phyloP scores from a whole-genome alignment of 2,113 vertebrate genomes.

The Casuarius casuarius region DNA sequence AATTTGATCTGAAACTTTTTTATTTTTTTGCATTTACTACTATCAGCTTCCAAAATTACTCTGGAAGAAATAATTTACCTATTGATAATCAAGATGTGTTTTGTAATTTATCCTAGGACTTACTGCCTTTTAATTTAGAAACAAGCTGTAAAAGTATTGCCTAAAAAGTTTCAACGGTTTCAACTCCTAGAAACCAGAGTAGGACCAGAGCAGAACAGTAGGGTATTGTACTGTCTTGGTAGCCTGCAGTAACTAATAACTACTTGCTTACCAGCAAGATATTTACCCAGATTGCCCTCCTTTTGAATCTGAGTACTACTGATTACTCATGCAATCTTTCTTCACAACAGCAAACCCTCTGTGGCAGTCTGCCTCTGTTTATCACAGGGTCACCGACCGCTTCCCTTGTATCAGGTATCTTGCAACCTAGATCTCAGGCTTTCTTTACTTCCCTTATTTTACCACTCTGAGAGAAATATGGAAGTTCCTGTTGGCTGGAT shows the following conservation, averaged over 20 bases:
- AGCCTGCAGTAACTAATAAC: not conserved
- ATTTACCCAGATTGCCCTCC: not conserved
- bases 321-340: not conserved
- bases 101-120: not conserved
- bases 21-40: not conserved
- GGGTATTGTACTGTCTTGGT: not conserved
- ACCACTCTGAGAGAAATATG: not conserved
- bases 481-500: not conserved
- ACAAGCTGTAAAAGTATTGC: accelerated
- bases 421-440: not conserved
- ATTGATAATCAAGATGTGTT: not conserved
- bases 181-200: not conserved
- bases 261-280: not conserved
- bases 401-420: not conserved
- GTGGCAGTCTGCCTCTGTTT: not conserved
- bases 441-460: not conserved
- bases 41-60: not conserved
- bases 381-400: not conserved
- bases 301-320: not conserved
- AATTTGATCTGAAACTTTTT: not conserved
- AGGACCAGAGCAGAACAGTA: not conserved
- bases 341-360: not conserved
- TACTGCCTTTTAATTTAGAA: not conserved
- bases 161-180: not conserved
- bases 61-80: not conserved